Percentiles rank a stretch among this genome's conserved stretches.
These are phyloP conservation scores for Siphamia tubifer DNA, from an alignment of 2,113 vertebrate species.

Conservation along the genomic window DNA sequence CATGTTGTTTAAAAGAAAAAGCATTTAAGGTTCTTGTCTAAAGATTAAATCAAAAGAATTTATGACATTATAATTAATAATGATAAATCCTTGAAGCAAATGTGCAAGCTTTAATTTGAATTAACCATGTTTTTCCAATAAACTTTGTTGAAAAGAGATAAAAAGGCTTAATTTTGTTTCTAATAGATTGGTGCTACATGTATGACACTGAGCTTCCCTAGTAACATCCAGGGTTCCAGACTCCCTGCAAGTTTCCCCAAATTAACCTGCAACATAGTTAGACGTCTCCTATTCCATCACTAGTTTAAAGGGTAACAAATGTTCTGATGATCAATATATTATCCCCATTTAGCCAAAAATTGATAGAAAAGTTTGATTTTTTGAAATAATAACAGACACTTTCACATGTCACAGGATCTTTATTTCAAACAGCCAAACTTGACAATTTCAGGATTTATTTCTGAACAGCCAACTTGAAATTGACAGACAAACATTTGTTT, in stretches of 20 bases:
- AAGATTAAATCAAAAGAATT: slow-evolving; percentile 12
- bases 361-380: not conserved
- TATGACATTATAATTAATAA: not conserved
- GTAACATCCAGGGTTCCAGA: too few relatives aligned
- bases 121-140: slow-evolving; percentile 56
- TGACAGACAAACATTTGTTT: slow-evolving; percentile 23
- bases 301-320: too few relatives aligned
- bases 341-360: too few relatives aligned
- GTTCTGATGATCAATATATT: too few relatives aligned
- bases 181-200: not conserved
- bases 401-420: slow-evolving; percentile 46
- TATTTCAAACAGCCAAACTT: slow-evolving; percentile 46
- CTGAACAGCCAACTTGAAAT: slow-evolving; percentile 28
- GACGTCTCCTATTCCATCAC: too few relatives aligned
- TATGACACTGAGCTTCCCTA: not conserved
- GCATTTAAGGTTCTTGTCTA: too few relatives aligned
- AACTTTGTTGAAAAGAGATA: slow-evolving; percentile 26
- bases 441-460: slow-evolving; percentile 20
- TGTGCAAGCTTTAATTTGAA: slow-evolving; percentile 2
- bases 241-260: too few relatives aligned
- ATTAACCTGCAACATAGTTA: too few relatives aligned
- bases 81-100: too few relatives aligned
- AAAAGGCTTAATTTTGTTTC: not conserved
- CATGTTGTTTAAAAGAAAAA: slow-evolving; percentile 1
- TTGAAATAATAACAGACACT: not conserved